A percentile compares a stretch with the other conserved stretches of the same genome.
These are phyloP conservation scores for Phragmatobia fuliginosa DNA, from an alignment of 2,888 invertebrate genomes.

Conservation along the genomic window DNA sequence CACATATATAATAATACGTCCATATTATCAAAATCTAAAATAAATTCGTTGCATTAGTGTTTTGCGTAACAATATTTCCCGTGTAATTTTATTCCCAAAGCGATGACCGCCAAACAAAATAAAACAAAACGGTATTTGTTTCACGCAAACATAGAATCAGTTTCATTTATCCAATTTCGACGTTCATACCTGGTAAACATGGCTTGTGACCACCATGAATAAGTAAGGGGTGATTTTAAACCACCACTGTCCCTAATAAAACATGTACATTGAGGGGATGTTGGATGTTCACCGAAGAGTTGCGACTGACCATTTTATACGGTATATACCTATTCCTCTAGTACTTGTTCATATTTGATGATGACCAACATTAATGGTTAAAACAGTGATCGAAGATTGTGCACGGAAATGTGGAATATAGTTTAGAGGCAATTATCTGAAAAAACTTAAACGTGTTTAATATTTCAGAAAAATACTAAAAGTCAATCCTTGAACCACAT, in stretches of 20 bases:
- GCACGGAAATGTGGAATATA: not conserved
- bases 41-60: no score
- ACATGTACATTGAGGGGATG: slow-evolving; percentile 32
- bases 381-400: slow-evolving; percentile 10
- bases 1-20: no score
- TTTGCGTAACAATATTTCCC: slow-evolving; percentile 17
- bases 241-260: slow-evolving; percentile 46
- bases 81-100: slow-evolving; percentile 26
- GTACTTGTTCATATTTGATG: slow-evolving; percentile 36
- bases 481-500: no score
- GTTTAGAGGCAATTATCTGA: not conserved
- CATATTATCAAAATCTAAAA: no score
- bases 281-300: slow-evolving; percentile 14
- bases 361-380: slow-evolving; percentile 14
- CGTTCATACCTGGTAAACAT: slow-evolving; percentile 28
- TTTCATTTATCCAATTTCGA: slow-evolving; percentile 40
- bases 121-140: slow-evolving; percentile 33
- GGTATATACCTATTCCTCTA: slow-evolving; percentile 3
- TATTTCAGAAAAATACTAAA: no score
- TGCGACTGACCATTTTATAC: slow-evolving; percentile 18
- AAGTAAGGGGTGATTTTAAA: slow-evolving; percentile 54
- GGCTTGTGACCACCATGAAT: slow-evolving; percentile 47
- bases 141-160: slow-evolving; percentile 33
- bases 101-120: slow-evolving; percentile 35
- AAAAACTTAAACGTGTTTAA: not conserved